phyloP scores from a whole-genome alignment of 2,113 vertebrate species.

The Entomyzon cyanotis region DNA sequence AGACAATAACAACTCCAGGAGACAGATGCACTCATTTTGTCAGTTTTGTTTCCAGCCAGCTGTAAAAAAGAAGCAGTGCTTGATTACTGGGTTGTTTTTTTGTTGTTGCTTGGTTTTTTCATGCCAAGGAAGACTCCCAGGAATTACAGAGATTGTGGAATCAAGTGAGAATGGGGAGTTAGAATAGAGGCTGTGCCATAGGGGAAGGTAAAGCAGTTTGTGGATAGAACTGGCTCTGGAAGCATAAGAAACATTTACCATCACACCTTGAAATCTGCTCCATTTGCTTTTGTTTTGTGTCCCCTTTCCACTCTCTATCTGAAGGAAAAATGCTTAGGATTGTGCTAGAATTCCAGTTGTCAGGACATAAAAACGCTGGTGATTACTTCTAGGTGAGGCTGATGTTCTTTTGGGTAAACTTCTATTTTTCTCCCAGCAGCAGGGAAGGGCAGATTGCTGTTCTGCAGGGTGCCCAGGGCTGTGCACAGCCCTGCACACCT shows the following conservation, averaged over 20 bases:
- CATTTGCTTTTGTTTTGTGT: not conserved
- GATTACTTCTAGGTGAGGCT: not conserved
- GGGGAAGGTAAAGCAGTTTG: not conserved
- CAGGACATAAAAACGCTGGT: not conserved
- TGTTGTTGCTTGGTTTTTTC: not conserved
- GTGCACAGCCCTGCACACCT: fast-evolving
- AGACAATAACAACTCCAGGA: not conserved
- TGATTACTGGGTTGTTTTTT: not conserved
- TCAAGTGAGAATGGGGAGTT: not conserved
- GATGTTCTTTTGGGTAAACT: not conserved
- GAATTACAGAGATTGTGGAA: not conserved
- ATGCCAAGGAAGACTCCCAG: not conserved
- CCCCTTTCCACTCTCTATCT: not conserved
- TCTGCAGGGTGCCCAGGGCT: not conserved
- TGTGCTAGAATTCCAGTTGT: not conserved
- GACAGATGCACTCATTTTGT: conserved; percentile 20
- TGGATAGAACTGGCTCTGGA: not conserved
- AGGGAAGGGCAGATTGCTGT: not conserved
- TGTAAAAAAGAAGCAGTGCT: conserved; percentile 26
- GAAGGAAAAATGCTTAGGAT: not conserved
- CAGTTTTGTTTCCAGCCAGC: conserved; percentile 34
- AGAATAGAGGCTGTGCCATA: not conserved
- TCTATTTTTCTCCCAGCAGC: not conserved
- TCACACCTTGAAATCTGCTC: not conserved
- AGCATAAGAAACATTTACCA: not conserved